Conservation (phyloP, 2,888 invertebrate species). For the Lepidocyrtoides sp. region DNA sequence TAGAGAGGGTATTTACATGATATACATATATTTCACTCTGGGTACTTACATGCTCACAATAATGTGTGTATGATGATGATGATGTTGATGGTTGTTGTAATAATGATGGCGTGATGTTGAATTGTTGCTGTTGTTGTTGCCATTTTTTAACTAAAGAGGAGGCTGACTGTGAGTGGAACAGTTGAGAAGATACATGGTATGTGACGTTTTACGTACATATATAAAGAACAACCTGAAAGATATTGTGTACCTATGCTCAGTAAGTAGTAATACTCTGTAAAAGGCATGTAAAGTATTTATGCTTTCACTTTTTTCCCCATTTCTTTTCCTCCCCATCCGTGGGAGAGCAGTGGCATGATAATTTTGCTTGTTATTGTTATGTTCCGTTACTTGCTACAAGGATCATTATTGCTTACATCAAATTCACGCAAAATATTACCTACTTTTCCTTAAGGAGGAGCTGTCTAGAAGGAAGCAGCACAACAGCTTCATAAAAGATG, state of each 20-base stretch:
- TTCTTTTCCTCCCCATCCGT: background rate
- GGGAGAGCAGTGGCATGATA: conserved; percentile 12
- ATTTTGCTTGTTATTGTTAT: conserved; percentile 33
- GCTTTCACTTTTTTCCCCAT: conserved; percentile 19
- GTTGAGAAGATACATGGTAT: background rate
- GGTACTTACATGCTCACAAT: conserved; percentile 32
- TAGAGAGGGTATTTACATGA: no score
- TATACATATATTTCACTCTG: conserved; percentile 61
- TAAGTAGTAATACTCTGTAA: no score
- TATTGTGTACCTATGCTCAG: conserved; percentile 23
- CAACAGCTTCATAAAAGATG: conserved; percentile 73
- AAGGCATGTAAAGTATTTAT: conserved; percentile 37
- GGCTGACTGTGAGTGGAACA: conserved; percentile 1
- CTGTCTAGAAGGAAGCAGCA: background rate
- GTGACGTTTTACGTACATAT: no score
- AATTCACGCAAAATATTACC: background rate
- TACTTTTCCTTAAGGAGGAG: background rate
- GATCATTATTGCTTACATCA: background rate
- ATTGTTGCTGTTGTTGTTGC: conserved; percentile 18
- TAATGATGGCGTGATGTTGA: conserved; percentile 62
- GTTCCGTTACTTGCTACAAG: background rate
- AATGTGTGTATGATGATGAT: conserved; percentile 48
- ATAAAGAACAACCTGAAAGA: conserved; percentile 5
- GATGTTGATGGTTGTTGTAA: conserved; percentile 32
- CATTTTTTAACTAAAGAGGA: conserved; percentile 2